These are phyloP conservation scores for Cetoscarus ocellatus DNA, from an alignment of 2,797 vertebrate species.

Conservation along the genomic window DNA sequence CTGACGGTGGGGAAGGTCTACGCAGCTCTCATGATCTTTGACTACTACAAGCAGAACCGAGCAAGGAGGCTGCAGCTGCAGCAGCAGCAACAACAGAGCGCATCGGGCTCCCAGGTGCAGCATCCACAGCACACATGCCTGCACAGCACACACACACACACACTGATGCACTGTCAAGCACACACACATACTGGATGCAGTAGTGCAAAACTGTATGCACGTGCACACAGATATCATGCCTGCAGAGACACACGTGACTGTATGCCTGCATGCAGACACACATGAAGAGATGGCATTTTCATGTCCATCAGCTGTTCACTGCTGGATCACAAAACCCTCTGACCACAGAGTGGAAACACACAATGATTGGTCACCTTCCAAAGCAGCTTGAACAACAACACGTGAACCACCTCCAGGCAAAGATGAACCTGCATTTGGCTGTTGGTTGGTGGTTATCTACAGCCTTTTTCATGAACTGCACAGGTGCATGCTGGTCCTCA, in stretches of 20 bases:
- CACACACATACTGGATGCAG: conserved; percentile 15
- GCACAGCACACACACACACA: conserved; percentile 13
- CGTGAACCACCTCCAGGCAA: conserved; percentile 2
- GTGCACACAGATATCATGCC: conserved; percentile 23
- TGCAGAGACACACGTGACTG: conserved; percentile 24
- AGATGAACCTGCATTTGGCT: conserved; percentile 23
- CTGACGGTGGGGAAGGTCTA: conserved; percentile 98
- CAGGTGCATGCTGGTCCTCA: conserved; percentile 42
- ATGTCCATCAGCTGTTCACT: conserved; percentile 17
- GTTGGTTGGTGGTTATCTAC: conserved; percentile 20
- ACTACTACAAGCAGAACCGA: conserved; percentile 96
- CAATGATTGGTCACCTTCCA: conserved; percentile 6
- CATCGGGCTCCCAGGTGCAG: conserved; percentile 88
- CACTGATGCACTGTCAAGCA: conserved; percentile 2
- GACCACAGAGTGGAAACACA: not conserved
- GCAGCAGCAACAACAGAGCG: conserved; percentile 77
- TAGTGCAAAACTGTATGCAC: conserved; percentile 46
- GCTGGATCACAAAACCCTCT: conserved; percentile 24
- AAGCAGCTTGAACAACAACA: conserved; percentile 9
- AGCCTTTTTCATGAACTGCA: conserved; percentile 29
- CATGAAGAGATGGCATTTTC: conserved; percentile 13
- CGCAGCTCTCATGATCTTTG: conserved; percentile 96
- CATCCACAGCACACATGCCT: conserved; percentile 25
- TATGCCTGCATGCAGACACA: conserved; percentile 49
- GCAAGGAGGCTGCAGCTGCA: conserved; percentile 87